Conservation (phyloP, 1,140 invertebrate species). For the Brachionus calyciflorus region DNA sequence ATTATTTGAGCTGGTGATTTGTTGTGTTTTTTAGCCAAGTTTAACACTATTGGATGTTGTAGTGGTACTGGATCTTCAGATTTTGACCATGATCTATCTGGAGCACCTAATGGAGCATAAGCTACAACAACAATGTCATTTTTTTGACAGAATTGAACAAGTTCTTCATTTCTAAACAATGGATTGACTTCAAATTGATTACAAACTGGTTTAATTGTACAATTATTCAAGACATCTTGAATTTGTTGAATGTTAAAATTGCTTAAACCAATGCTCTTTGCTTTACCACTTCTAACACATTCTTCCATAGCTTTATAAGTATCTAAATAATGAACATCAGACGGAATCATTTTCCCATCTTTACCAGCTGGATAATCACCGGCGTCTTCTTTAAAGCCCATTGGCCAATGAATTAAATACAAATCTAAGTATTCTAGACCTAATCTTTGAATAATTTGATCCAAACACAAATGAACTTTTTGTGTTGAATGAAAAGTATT, state of each 20-base stretch:
- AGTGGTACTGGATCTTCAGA: conserved; percentile 30
- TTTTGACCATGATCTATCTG: conserved; percentile 29
- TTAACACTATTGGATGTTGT: background rate
- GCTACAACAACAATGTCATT: conserved; percentile 51
- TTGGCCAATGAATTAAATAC: conserved; percentile 59
- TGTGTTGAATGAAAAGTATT: conserved; percentile 25
- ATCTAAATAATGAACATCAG: conserved; percentile 44
- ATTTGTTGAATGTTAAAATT: conserved; percentile 59
- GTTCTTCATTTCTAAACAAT: conserved; percentile 56
- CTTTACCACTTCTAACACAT: conserved; percentile 43
- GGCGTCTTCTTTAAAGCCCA: conserved; percentile 51
- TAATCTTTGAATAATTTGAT: conserved; percentile 55
- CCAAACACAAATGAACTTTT: conserved; percentile 13
- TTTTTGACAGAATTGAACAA: conserved; percentile 57
- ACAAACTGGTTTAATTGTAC: conserved; percentile 56
- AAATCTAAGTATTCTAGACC: conserved; percentile 56
- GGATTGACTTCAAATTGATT: conserved; percentile 63
- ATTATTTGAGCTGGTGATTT: conserved; percentile 37
- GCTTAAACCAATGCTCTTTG: conserved; percentile 58
- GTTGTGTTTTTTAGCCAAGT: conserved; percentile 33
- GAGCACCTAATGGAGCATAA: conserved; percentile 39
- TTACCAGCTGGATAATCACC: conserved; percentile 59
- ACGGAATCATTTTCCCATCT: conserved; percentile 52
- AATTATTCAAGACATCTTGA: conserved; percentile 53
- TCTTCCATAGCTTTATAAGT: conserved; percentile 44